Percentiles rank a stretch among this genome's conserved stretches.
These are phyloP conservation scores for Tragelaphus buxtoni DNA, from an alignment of 2,113 vertebrate genomes.

Conservation along the genomic window DNA sequence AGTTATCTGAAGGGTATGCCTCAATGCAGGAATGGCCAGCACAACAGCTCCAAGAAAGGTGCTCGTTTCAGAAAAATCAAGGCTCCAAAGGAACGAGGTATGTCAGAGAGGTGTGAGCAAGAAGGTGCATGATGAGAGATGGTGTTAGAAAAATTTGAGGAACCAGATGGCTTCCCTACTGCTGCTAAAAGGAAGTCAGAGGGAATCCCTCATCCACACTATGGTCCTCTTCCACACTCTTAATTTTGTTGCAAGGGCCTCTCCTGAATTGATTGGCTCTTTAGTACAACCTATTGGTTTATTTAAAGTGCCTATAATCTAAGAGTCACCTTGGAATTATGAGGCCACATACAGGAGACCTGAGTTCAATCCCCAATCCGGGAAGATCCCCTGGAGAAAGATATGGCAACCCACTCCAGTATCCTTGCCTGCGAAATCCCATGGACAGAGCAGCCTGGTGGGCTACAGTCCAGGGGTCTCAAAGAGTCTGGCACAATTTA, in stretches of 20 bases:
- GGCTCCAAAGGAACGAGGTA: background rate
- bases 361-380: background rate
- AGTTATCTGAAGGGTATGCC: background rate
- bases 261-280: background rate
- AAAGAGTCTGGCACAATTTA: background rate
- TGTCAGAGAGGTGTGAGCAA: background rate
- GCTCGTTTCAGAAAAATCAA: background rate
- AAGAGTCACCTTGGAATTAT: background rate
- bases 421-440: background rate
- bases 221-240: background rate
- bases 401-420: background rate
- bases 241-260: background rate
- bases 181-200: background rate
- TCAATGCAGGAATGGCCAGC: background rate
- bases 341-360: background rate
- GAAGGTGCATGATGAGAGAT: background rate
- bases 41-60: background rate
- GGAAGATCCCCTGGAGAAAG: background rate
- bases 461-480: background rate
- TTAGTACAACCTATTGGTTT: background rate
- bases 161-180: background rate
- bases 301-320: background rate
- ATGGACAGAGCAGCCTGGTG: background rate
- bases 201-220: background rate
- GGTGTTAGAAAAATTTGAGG: background rate